Evolutionary conservation across 2,888 invertebrate genomes (phyloP), one percentile per base, ranked within the genome.

Genomic region (Tridacna gigas): DNA sequence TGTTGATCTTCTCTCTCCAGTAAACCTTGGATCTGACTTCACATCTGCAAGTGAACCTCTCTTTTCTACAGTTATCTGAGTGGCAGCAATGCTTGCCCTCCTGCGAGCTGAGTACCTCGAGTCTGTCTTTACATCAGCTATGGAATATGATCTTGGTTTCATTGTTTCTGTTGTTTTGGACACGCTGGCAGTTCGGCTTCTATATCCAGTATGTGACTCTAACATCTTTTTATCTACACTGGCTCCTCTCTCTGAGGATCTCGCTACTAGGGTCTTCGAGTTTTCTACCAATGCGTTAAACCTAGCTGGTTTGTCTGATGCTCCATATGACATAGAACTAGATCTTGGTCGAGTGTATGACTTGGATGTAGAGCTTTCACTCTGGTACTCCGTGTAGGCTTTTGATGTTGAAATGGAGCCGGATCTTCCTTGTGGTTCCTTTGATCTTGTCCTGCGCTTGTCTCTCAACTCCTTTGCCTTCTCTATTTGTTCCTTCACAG

Each of bases 281-380:
- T 86, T 82, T 22, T 82, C 80, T 22, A 86, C 71, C 12, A 78
- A 51, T 20, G 56, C 63, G 74, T 83, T 82, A 26, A 84, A 84
- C 20, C 74, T 74, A 22, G 73, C 48, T 51, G 71, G 71, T 51
- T 26, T 71, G 13, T 71, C 71, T 71, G 51, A 2, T 22, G 86
- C 78, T 15, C 79, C 82, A 28, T 82, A 71, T n/a, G 71, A 80
- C 18, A 86, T 66, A 11, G 86, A 86, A 22, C 79, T 75, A 48
- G 86, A 80, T 74, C 86, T 80, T 66, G 86, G 83, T 77, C 63
- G 25, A n/a, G 20, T 61, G 45, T 77, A 69, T 13, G 67, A 25
- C 20, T 67, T 71, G 37, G 61, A 7, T 26, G 77, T 25, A 15
- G 78, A 47, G 25, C 56, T 83, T 22, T 78, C 71, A 15, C 47